A percentile compares a stretch with the other conserved stretches of the same genome.
Conservation (phyloP, 2,113 vertebrate genomes). For the Lampris megalopsis region DNA sequence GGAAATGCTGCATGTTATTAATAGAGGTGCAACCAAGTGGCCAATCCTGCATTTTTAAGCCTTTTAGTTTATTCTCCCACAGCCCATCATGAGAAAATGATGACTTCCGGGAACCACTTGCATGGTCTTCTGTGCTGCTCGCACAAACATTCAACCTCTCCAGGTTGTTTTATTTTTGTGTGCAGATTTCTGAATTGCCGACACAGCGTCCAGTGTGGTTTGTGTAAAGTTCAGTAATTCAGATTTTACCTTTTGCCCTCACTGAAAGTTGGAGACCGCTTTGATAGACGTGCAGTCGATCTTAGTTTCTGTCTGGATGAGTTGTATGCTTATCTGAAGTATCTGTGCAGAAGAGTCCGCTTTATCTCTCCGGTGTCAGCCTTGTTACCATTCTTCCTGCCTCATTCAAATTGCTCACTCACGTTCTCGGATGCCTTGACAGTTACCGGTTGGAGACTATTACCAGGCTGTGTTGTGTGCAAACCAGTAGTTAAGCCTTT, state of each 20-base stretch:
- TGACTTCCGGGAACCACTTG: conserved; percentile 30
- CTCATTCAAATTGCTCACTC: conserved; percentile 23
- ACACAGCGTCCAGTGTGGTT: not conserved
- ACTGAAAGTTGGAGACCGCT: not conserved
- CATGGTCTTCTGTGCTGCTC: conserved; percentile 2
- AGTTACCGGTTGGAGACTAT: conserved; percentile 10
- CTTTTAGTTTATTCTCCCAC: conserved; percentile 55
- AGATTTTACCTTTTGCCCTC: conserved; percentile 10
- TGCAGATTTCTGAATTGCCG: too few relatives aligned
- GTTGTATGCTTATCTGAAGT: conserved; percentile 39
- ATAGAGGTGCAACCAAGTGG: conserved; percentile 59
- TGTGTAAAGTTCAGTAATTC: not conserved
- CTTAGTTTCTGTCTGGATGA: too few relatives aligned
- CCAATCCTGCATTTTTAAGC: conserved; percentile 40
- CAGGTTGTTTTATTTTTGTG: too few relatives aligned
- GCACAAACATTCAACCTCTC: conserved; percentile 10
- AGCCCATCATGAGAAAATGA: conserved; percentile 32
- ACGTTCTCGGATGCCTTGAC: conserved; percentile 19
- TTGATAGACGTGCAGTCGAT: not conserved
- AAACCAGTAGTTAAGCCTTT: not conserved
- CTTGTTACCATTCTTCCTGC: conserved; percentile 37
- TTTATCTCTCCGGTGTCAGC: conserved; percentile 50
- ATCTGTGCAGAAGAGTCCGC: conserved; percentile 57
- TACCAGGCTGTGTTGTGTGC: not conserved
- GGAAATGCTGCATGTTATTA: conserved; percentile 20